Evolutionary conservation across 2,888 invertebrate genomes (phyloP), one percentile per base, ranked within the genome.

Genomic region (Dendrolimus pini): DNA sequence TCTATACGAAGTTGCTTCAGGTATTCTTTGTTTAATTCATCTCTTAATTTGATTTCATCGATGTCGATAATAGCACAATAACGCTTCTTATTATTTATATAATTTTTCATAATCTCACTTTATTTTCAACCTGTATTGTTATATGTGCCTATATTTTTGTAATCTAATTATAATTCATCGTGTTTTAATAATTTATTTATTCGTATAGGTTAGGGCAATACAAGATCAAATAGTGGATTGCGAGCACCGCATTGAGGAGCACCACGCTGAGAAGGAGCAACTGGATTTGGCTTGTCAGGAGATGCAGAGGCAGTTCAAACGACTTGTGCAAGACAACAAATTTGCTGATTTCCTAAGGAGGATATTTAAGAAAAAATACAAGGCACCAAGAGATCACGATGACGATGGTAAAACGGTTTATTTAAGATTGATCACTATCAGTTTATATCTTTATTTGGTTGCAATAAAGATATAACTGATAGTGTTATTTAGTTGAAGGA

Each of bases 361-460:
- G 70, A 96, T 98, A 58, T 97, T 95, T 72, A 95, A 94, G 74
- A 97, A 96, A 76, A 96, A 95, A 72, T 96, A 94, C 71, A 95
- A 94, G 62, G 93, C 94, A 7, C 93, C 93, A 0, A 95, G 94
- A 71, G 84, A 86, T 1, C 83, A 74, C 56, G 90, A 84, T 55
- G 92, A 91, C 7, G 89, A 89, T 63, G 89, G 89, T 89, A 71
- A 12, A 9, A 56, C 9, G 57, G 47, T 30, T 30, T 30, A 30
- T 30, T 30, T 30, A 30, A 30, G 6, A 30, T 30, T 30, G 30
- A n/a, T n/a, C n/a, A n/a, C n/a, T n/a, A n/a, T n/a, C n/a, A n/a
- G n/a, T n/a, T n/a, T n/a, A n/a, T n/a, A n/a, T n/a, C n/a, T n/a
- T n/a, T n/a, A n/a, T n/a, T n/a, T n/a, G n/a, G n/a, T n/a, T n/a